Evolutionary conservation across 2,888 invertebrate genomes (phyloP).

Genomic region (Cheilosia vernalis): DNA sequence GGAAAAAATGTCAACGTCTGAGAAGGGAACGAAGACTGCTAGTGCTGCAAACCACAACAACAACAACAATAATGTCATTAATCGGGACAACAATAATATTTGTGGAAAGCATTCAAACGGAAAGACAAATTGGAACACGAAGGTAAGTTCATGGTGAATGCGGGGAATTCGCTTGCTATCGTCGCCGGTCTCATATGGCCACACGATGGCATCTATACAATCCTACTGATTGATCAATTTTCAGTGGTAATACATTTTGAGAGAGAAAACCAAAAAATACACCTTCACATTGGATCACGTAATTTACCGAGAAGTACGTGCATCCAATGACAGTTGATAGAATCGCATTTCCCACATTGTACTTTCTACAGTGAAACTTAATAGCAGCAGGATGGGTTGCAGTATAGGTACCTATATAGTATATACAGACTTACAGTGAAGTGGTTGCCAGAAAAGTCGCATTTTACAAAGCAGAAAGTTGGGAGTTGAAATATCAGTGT

Average conservation of each 20-base stretch:
- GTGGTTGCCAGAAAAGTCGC: no score
- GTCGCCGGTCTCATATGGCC: background rate
- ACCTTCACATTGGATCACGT: slow-evolving; percentile 15
- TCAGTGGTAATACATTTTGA: slow-evolving; percentile 9
- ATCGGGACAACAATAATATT: slow-evolving; percentile 79
- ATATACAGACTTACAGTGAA: no score
- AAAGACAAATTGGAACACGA: slow-evolving; percentile 82
- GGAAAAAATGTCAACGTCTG: slow-evolving; percentile 76
- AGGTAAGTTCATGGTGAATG: slow-evolving; percentile 74
- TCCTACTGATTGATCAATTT: slow-evolving; percentile 39
- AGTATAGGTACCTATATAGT: no score
- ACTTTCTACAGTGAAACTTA: background rate
- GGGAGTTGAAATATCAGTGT: no score
- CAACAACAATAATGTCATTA: slow-evolving; percentile 76
- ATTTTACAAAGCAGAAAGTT: no score
- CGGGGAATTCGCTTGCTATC: slow-evolving; percentile 23
- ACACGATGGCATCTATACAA: slow-evolving; percentile 25
- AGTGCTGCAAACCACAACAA: slow-evolving; percentile 77
- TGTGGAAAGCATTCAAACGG: slow-evolving; percentile 80
- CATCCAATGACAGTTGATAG: slow-evolving; percentile 16
- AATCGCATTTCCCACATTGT: slow-evolving; percentile 1
- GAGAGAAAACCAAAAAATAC: background rate
- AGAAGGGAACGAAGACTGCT: slow-evolving; percentile 77
- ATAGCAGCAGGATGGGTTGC: background rate
- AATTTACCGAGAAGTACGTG: slow-evolving; percentile 47